Conservation (phyloP, 2,888 invertebrate genomes). For the Ptilodon capucinus region DNA sequence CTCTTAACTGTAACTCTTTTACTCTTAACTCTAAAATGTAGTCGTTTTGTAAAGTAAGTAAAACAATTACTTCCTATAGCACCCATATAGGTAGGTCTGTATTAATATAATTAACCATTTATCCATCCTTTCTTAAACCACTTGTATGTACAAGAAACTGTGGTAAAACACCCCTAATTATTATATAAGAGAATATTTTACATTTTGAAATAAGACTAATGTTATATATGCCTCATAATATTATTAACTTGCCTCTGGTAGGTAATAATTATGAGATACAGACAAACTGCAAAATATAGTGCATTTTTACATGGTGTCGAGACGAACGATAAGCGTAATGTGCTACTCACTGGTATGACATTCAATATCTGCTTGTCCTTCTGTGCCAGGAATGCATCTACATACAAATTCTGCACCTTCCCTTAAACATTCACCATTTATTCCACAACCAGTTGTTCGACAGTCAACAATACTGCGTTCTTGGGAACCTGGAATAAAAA, state of each 20-base stretch:
- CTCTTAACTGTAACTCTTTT: too few species aligned
- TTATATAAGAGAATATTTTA: slow-evolving; percentile 12
- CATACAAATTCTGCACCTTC: slow-evolving; percentile 93
- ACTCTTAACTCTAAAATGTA: neutral
- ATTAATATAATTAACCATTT: too few species aligned
- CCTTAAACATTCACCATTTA: slow-evolving; percentile 93
- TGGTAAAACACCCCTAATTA: slow-evolving; percentile 19
- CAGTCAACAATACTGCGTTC: slow-evolving; percentile 88
- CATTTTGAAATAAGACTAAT: slow-evolving; percentile 2
- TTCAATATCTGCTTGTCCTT: slow-evolving; percentile 87
- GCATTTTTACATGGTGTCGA: slow-evolving; percentile 78
- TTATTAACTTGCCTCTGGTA: neutral
- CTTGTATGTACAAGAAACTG: slow-evolving; percentile 43
- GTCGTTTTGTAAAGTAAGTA: neutral
- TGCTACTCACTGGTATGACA: slow-evolving; percentile 83
- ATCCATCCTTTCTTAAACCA: slow-evolving; percentile 27
- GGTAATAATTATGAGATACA: slow-evolving; percentile 17
- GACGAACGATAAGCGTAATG: slow-evolving; percentile 22
- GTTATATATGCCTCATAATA: neutral
- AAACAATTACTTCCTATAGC: slow-evolving; percentile 20
- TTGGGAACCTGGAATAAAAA: slow-evolving; percentile 74
- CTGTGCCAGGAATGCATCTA: slow-evolving; percentile 89
- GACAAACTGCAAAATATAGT: slow-evolving; percentile 45
- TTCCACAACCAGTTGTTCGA: slow-evolving; percentile 91
- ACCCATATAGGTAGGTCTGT: too few species aligned